Evolutionary conservation across 2,113 vertebrate species (phyloP).

Genomic region (Zosterops japonicus): DNA sequence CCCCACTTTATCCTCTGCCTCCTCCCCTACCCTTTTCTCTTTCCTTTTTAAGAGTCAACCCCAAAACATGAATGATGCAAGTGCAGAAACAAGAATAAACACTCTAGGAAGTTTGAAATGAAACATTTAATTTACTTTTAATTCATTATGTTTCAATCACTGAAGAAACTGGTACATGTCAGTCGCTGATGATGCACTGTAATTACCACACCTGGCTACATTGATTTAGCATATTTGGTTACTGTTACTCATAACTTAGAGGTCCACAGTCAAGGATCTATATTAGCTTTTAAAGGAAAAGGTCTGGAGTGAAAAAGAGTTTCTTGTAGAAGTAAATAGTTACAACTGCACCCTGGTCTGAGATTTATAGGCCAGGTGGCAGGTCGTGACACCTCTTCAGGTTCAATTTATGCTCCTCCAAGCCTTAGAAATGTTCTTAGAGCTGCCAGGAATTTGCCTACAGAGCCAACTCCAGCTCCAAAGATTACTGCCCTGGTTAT

Average conservation of each 20-base stretch:
- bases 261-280: not conserved
- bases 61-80: not conserved
- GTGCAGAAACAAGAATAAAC: not conserved
- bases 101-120: not conserved
- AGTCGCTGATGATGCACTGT: rapidly evolving
- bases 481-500: not conserved
- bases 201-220: not conserved
- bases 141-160: constrained; percentile 9
- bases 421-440: constrained; percentile 22
- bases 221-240: not conserved
- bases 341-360: not conserved
- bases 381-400: constrained; percentile 29
- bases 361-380: constrained; percentile 7
- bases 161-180: not conserved
- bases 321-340: not conserved
- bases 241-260: not conserved
- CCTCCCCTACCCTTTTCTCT: rapidly evolving
- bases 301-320: not conserved
- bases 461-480: not conserved
- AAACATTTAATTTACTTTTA: not conserved
- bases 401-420: constrained; percentile 20
- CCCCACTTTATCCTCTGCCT: not conserved
- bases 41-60: not conserved
- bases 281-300: not conserved
- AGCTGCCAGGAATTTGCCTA: constrained; percentile 30